Evolutionary conservation across 64 coral and sea anemone species (phyloP).

Genomic region (Dendrophyllia cribrosa): DNA sequence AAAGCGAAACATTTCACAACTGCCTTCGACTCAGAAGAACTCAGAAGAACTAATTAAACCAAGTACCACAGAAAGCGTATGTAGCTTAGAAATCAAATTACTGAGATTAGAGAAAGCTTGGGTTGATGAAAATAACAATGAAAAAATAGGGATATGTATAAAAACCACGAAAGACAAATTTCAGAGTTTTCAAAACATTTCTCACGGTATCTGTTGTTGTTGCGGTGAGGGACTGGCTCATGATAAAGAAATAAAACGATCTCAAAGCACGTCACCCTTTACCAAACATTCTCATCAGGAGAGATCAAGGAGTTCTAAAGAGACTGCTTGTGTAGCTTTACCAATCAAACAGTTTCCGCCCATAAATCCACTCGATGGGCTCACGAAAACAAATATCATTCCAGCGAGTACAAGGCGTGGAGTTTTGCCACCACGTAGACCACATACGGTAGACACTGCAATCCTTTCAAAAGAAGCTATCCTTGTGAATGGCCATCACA

Average conservation of each 20-base stretch:
- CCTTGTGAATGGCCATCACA: conserved; percentile 8
- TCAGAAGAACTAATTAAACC: not conserved
- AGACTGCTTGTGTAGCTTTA: not conserved
- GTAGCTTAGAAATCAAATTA: not conserved
- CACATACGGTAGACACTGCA: conserved; percentile 39
- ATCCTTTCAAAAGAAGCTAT: not conserved
- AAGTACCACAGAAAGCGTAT: not conserved
- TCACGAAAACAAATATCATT: not conserved
- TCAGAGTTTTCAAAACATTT: not conserved
- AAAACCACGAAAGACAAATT: not conserved
- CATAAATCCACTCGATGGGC: conserved; percentile 23
- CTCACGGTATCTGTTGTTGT: not conserved
- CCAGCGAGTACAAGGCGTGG: not conserved
- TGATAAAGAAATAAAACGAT: not conserved
- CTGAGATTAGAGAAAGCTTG: not conserved
- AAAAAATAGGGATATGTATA: not conserved
- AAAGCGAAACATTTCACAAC: not conserved
- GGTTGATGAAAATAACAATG: not conserved
- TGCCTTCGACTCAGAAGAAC: not conserved
- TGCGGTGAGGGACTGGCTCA: not conserved
- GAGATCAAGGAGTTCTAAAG: not conserved
- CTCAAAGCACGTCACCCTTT: not conserved
- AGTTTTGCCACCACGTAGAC: not conserved
- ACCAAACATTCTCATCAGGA: not conserved
- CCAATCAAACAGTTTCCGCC: conserved; percentile 59